These are phyloP conservation scores for Heterodera filipjevi DNA, from an alignment of 2,888 invertebrate species.

Conservation along the genomic window DNA sequence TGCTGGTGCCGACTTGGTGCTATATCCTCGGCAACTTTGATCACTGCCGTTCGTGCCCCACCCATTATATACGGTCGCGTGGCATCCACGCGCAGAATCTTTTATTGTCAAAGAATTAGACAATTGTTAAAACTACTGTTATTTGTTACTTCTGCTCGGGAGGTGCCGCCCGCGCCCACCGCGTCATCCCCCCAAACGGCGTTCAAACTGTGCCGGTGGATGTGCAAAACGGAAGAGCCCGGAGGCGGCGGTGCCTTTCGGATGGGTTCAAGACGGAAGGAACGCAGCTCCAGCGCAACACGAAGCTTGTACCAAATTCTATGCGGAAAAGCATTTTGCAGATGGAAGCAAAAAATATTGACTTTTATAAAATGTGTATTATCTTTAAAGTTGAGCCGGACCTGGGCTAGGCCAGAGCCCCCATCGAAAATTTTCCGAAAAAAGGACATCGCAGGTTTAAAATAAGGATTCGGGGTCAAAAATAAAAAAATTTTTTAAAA, in stretches of 20 bases:
- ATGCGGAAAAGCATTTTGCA: neutral
- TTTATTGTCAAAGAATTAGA: neutral
- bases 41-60: neutral
- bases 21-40: neutral
- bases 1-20: neutral
- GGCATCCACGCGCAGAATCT: slow-evolving; percentile 23
- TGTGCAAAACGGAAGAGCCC: slow-evolving; percentile 26
- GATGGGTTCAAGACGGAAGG: slow-evolving; percentile 53
- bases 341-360: no score
- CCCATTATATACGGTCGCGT: slow-evolving; percentile 8
- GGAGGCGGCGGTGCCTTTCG: slow-evolving; percentile 61
- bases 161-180: neutral
- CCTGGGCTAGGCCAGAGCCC: no score
- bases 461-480: no score
- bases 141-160: neutral
- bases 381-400: no score
- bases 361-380: neutral
- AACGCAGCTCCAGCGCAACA: slow-evolving; percentile 52
- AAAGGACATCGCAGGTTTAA: no score
- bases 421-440: no score
- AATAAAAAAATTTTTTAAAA: no score
- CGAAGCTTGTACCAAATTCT: slow-evolving; percentile 55
- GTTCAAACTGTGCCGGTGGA: slow-evolving; percentile 38
- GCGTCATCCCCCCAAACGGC: slow-evolving; percentile 46
- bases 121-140: neutral